These are phyloP conservation scores for Hiodon alosoides DNA, from an alignment of 2,113 vertebrate species.

Conservation along the genomic window DNA sequence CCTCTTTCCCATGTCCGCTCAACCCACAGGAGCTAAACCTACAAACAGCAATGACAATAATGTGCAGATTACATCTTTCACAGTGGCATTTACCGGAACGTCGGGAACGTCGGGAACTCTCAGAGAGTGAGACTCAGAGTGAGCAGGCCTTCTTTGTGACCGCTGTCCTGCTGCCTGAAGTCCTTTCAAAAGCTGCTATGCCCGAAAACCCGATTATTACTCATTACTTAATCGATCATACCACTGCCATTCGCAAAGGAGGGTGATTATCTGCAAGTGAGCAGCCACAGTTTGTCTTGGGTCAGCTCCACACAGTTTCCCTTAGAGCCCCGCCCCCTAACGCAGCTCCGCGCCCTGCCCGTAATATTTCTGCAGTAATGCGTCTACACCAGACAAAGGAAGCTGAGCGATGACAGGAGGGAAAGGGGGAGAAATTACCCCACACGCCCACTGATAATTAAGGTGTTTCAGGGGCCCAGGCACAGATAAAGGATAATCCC, in stretches of 20 bases:
- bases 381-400: no score
- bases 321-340: no score
- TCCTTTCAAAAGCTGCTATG: background rate
- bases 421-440: no score
- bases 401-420: no score
- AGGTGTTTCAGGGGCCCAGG: constrained; percentile 23
- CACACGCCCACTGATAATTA: constrained; percentile 45
- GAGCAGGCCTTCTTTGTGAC: background rate
- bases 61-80: constrained; percentile 36
- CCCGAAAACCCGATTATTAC: no score
- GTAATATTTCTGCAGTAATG: no score
- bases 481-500: constrained; percentile 27
- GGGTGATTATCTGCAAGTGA: no score
- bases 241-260: no score
- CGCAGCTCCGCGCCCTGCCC: no score
- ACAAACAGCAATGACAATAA: constrained; percentile 40
- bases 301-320: no score
- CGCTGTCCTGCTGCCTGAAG: background rate
- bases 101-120: constrained; percentile 26
- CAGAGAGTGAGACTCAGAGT: constrained; percentile 24
- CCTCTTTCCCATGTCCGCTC: background rate
- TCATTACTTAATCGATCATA: no score
- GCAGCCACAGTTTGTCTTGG: no score
- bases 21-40: constrained; percentile 19
- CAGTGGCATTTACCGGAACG: constrained; percentile 45